Percentiles rank a stretch among this genome's conserved stretches.
These are phyloP conservation scores for Epiblema foenella DNA, from an alignment of 2,888 invertebrate genomes.

Conservation along the genomic window DNA sequence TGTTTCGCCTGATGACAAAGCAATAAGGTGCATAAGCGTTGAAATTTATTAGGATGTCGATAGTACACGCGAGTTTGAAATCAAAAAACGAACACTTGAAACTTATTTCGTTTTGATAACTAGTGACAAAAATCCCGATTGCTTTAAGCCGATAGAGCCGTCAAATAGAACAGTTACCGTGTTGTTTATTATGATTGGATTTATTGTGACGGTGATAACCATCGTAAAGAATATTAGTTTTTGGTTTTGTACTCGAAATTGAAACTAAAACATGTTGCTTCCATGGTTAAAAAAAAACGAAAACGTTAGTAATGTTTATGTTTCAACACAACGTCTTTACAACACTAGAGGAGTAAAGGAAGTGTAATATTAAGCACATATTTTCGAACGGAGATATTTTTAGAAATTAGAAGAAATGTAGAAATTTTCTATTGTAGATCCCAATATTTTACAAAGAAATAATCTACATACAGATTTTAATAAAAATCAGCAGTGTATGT, in stretches of 20 bases:
- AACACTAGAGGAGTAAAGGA: too few relatives aligned
- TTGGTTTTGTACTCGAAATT: background rate
- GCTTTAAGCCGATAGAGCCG: slow-evolving; percentile 13
- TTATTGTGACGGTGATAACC: background rate
- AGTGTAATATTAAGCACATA: too few relatives aligned
- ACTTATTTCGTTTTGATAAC: background rate
- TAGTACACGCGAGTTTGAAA: background rate
- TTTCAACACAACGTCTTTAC: too few relatives aligned
- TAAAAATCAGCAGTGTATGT: too few relatives aligned
- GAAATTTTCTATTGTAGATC: too few relatives aligned
- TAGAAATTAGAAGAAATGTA: too few relatives aligned
- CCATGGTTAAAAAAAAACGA: background rate
- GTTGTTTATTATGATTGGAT: background rate
- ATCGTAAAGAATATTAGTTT: background rate
- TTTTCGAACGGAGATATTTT: too few relatives aligned
- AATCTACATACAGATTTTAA: too few relatives aligned
- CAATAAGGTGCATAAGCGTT: background rate
- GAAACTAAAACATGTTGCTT: background rate
- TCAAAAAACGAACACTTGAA: background rate
- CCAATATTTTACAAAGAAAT: too few relatives aligned
- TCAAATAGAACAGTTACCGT: slow-evolving; percentile 12
- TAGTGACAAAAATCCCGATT: background rate
- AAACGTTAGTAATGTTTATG: too few relatives aligned
- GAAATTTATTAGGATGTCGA: background rate
- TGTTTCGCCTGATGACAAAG: background rate